Base-by-base conservation (phyloP, 2,888 invertebrate genomes). In the Neoitamus cyanurus region DNA sequence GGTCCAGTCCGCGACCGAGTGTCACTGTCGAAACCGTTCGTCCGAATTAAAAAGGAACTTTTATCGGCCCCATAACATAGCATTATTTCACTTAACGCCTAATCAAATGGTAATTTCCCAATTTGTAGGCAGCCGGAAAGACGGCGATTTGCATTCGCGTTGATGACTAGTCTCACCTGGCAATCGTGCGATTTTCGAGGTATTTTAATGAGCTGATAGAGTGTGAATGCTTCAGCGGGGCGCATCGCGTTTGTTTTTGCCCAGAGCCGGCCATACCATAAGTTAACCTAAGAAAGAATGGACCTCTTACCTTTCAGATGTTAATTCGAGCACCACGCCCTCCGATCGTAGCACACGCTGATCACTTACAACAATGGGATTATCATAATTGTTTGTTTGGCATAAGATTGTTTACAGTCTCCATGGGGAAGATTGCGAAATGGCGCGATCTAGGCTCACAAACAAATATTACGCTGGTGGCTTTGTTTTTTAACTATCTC, bases 71-170 rank as follows among this genome's bases (percentile, higher is more conserved):
- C 58, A 58, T 70, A 72, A 31, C 34, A 31, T 13, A 31, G 72
- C 58, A 58, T 58, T 58, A 58, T 58, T 58, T 58, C 58, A 58
- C 58, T 58, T 58, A 58, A 58, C 58, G 58, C 58, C 58, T 58
- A 58, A 58, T 58, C 58, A 58, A 58, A 58, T 58, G 58, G 58
- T 58, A 58, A 58, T 72, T 72, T 13, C 28, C 72, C 72, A 72
- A 72, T 58, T 58, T 58, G 58, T 58, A 58, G 25, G 58, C 58
- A 58, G 25, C 7, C 20, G 58, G 58, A 58, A 58, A 58, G 58
- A 58, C n/a, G 25, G 1, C 58, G 25, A 58, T 58, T 58, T 58
- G 25, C 58, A 58, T 58, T 58, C 58, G 58, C 15, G 58, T 58
- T 20, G 58, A 25, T 58, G 25, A 58, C 58, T 58, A 9, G 58